Evolutionary conservation across 2,113 vertebrate genomes (phyloP).

Genomic region (Egretta garzetta): DNA sequence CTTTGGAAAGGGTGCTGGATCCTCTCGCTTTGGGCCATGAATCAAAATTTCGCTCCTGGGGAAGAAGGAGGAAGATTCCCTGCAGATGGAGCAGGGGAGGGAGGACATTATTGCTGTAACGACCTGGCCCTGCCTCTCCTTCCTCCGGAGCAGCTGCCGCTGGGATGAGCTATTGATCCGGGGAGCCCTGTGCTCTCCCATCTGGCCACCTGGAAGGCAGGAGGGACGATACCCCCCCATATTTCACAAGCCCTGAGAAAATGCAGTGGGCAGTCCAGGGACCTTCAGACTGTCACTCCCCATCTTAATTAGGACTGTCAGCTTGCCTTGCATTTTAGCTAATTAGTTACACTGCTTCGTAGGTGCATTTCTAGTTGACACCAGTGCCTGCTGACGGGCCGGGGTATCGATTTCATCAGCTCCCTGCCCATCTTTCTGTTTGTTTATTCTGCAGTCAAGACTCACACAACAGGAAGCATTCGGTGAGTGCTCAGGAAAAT

Average conservation of each 20-base stretch:
- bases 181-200: neutral
- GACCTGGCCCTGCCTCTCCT: neutral
- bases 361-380: neutral
- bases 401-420: neutral
- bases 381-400: neutral
- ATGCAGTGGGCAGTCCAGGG: neutral
- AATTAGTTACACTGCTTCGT: neutral
- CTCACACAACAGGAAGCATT: slow-evolving; percentile 1
- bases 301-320: slow-evolving; percentile 17
- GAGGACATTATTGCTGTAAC: neutral
- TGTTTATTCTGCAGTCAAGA: neutral
- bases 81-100: neutral
- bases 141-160: neutral
- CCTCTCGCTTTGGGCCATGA: neutral
- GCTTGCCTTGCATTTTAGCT: slow-evolving; percentile 24
- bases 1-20: neutral
- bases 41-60: neutral
- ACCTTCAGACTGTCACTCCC: neutral
- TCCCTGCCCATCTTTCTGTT: neutral
- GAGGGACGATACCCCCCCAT: accelerated
- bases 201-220: neutral
- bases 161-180: neutral
- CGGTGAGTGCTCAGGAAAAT: neutral
- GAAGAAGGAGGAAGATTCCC: neutral
- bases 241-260: neutral